Conservation (phyloP, 2,797 vertebrate species). For the Enteromius unitaeniatus region DNA sequence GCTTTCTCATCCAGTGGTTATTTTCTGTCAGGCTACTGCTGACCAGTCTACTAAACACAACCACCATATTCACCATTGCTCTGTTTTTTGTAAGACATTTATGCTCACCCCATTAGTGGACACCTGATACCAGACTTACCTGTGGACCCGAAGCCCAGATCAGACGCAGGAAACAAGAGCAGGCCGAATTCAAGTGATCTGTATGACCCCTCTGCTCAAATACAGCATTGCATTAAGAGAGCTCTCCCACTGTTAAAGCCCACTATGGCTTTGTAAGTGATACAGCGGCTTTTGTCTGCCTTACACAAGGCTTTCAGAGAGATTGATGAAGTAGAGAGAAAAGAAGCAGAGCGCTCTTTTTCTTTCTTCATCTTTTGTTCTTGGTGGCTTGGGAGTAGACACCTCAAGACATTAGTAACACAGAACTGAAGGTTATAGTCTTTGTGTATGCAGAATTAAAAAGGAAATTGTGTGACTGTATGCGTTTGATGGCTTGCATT, state of each 20-base stretch:
- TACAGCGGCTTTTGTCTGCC: conserved; percentile 67
- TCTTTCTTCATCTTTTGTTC: conserved; percentile 18
- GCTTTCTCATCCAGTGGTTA: background rate
- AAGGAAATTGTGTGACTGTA: conserved; percentile 1
- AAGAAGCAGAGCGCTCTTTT: conserved; percentile 48
- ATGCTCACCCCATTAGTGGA: conserved; percentile 76
- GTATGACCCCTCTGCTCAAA: conserved; percentile 71
- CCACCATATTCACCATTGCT: conserved; percentile 43
- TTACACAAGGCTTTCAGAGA: conserved; percentile 63
- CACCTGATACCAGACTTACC: conserved; percentile 72
- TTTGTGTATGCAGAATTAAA: conserved; percentile 32
- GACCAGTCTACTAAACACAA: conserved; percentile 37
- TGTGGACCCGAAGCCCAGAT: conserved; percentile 24
- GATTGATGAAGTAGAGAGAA: conserved; percentile 53
- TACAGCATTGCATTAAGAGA: conserved; percentile 66
- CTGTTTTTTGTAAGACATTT: conserved; percentile 54
- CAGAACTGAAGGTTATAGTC: conserved; percentile 19
- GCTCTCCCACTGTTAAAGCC: conserved; percentile 61
- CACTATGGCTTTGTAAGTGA: conserved; percentile 65
- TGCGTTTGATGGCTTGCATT: background rate
- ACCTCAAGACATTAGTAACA: conserved; percentile 30
- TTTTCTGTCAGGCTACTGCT: conserved; percentile 28
- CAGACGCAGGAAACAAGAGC: conserved; percentile 68
- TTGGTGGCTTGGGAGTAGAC: conserved; percentile 11
- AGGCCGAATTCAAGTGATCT: conserved; percentile 56